Evolutionary conservation across 2,113 vertebrate species (phyloP), one percentile per base, ranked within the genome.

Genomic region (Muntiacus muntjak): DNA sequence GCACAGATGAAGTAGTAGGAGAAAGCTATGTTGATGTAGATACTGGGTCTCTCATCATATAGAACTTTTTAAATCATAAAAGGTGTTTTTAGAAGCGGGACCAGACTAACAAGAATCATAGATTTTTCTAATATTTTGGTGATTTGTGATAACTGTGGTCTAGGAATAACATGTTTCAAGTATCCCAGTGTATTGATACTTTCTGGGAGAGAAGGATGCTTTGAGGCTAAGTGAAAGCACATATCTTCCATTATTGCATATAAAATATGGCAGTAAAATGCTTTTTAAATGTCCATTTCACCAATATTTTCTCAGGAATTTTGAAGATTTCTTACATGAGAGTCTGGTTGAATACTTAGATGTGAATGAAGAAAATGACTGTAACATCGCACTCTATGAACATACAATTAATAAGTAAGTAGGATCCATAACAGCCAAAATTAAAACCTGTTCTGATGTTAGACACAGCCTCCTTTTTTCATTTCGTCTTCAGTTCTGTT

Each of bases 351-450:
- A 99, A 92, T 99, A 99, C 98, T 99, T 99, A 96, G 99, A 99
- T 96, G 99, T 99, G 57, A 99, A 99, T 81, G 99, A 99, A 98
- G 99, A 99, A 99, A 99, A 99, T 87, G 99, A 99, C 88, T 99
- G 99, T 98, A 99, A 99, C 96, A 99, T 99, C 52, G 99, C 99
- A 25, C 98, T 99, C 0, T 99, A 99, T 97, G 99, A 99, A 94
- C 99, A 99, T 96, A 99, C 99, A 98, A 99, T 99, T 93, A 98
- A 95, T 96, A 99, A 99, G 99, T 99, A 97, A 99, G 99, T 99
- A 50, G 50, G 3, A 23, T 40, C 96, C 33, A 2, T 52, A 17
- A 9, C 78, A 52, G 74, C 50, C 16, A 13, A 30, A 54, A 54
- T 5, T 36, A 57, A 95, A 88, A 11, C 6, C 15, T 96, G 0